These are phyloP conservation scores for Perodicticus potto DNA, from an alignment of 2,797 vertebrate species.

Conservation along the genomic window DNA sequence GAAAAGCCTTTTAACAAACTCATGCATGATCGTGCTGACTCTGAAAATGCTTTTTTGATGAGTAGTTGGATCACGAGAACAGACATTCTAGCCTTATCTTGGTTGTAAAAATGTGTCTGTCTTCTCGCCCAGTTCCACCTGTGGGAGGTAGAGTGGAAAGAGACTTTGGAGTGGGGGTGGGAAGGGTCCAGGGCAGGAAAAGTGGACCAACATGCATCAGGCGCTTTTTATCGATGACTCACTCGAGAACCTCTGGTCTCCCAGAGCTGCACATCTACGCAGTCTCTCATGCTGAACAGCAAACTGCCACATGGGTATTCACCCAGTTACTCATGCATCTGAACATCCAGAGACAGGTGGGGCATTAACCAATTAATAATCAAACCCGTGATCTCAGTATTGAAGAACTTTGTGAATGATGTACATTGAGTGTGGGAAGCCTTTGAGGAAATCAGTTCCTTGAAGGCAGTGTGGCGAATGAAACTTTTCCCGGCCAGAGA, in stretches of 20 bases:
- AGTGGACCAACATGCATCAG: background rate
- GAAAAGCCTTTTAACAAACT: background rate
- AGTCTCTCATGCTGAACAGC: background rate
- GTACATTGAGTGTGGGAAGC: background rate
- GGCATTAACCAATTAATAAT: background rate
- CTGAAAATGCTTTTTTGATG: background rate
- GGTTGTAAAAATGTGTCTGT: background rate
- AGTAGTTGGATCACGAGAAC: background rate
- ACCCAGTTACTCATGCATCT: background rate
- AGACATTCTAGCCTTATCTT: constrained; percentile 21
- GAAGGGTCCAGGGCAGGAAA: background rate
- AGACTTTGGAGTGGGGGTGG: background rate
- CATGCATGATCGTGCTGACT: background rate
- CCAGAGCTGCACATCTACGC: background rate
- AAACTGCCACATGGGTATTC: background rate
- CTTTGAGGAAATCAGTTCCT: background rate
- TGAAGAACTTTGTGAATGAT: background rate
- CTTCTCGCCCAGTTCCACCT: background rate
- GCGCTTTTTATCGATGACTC: background rate
- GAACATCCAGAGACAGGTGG: background rate
- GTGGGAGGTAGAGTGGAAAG: background rate
- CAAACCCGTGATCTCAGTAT: background rate
- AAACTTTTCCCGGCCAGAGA: background rate
- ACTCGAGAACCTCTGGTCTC: background rate
- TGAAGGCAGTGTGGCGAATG: background rate